These are phyloP conservation scores for Eulemur macaco DNA, from an alignment of 2,113 vertebrate species.

Conservation along the genomic window DNA sequence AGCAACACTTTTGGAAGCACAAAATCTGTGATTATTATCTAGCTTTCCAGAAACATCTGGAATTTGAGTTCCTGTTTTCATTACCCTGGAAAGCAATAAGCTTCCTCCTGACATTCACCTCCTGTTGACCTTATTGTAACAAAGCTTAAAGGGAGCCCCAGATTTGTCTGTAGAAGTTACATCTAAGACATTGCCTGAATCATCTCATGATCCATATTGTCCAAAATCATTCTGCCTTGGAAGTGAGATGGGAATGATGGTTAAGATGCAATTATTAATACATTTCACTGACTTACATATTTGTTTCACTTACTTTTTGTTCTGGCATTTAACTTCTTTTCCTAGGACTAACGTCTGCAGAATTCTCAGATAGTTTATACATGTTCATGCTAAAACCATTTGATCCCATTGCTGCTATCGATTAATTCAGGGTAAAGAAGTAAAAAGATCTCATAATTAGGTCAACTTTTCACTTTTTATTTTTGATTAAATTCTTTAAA, in stretches of 20 bases:
- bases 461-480: neutral
- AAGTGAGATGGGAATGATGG: neutral
- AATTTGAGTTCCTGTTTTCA: constrained; percentile 58
- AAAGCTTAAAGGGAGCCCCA: constrained; percentile 35
- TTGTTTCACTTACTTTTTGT: neutral
- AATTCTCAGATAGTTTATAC: neutral
- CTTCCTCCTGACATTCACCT: constrained; percentile 58
- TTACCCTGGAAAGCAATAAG: constrained; percentile 53
- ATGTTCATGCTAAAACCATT: neutral
- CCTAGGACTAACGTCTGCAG: neutral
- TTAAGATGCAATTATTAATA: neutral
- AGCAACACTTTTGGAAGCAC: constrained; percentile 23
- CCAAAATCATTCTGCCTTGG: constrained; percentile 34
- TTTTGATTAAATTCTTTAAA: neutral
- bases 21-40: constrained; percentile 43
- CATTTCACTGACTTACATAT: neutral
- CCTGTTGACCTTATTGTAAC: constrained; percentile 59
- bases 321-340: neutral
- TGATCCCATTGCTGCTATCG: neutral
- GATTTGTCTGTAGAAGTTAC: neutral
- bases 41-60: constrained; percentile 73
- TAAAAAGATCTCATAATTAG: neutral
- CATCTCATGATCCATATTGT: constrained; percentile 17
- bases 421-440: neutral
- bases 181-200: neutral